Percentiles rank a stretch among this genome's conserved stretches.
Conservation (phyloP, 2,113 vertebrate species). For the Austrofundulus limnaeus region DNA sequence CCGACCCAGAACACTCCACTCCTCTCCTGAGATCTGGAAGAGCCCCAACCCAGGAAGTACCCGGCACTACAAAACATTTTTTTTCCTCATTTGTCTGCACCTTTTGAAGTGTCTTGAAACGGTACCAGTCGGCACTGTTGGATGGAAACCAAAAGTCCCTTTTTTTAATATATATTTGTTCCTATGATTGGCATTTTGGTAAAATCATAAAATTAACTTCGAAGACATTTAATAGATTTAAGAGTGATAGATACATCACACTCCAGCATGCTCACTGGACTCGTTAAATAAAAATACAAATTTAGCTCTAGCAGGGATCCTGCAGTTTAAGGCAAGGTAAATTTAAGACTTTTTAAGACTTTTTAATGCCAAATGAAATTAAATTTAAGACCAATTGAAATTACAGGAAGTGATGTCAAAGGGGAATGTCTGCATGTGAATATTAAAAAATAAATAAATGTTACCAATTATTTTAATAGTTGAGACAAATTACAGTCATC, state of each 20-base stretch:
- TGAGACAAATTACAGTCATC: too few relatives aligned
- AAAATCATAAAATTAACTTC: slow-evolving; percentile 59
- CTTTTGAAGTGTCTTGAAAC: slow-evolving; percentile 56
- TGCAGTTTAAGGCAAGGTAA: too few relatives aligned
- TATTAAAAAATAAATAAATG: too few relatives aligned
- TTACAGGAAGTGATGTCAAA: too few relatives aligned
- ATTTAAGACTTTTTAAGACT: too few relatives aligned
- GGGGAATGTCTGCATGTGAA: too few relatives aligned
- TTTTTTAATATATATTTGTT: neutral
- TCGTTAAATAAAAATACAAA: slow-evolving; percentile 55
- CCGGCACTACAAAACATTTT: slow-evolving; percentile 38
- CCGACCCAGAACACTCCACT: slow-evolving; percentile 59
- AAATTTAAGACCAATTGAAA: too few relatives aligned
- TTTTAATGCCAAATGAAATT: too few relatives aligned
- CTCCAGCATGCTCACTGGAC: slow-evolving; percentile 9
- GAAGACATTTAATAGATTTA: slow-evolving; percentile 60
- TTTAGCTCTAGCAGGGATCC: too few relatives aligned
- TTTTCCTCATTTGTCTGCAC: slow-evolving; percentile 41
- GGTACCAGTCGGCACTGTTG: slow-evolving; percentile 37
- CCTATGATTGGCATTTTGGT: slow-evolving; percentile 58
- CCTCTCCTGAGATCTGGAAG: slow-evolving; percentile 59
- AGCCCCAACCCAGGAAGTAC: slow-evolving; percentile 45
- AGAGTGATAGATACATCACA: slow-evolving; percentile 48
- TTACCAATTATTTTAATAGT: too few relatives aligned
- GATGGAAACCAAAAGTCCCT: slow-evolving; percentile 48